Evolutionary conservation across 1,140 invertebrate species (phyloP).

Genomic region (Leptinotarsa lineolata): DNA sequence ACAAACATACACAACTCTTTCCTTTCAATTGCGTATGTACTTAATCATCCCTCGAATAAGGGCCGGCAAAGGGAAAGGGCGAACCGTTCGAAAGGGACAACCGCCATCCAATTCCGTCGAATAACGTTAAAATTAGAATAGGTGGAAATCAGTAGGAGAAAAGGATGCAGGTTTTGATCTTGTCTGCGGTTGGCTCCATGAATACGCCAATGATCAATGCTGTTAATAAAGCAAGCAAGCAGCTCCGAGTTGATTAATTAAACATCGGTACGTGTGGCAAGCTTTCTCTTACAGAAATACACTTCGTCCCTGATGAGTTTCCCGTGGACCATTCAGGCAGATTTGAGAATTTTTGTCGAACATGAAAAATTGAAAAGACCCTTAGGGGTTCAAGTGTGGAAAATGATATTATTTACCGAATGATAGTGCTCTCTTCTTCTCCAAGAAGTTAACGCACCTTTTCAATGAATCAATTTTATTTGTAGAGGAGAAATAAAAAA

Average conservation of each 20-base stretch:
- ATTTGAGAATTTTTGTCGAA: no score
- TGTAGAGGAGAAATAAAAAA: no score
- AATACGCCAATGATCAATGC: slow-evolving; percentile 55
- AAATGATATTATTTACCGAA: no score
- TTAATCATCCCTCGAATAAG: not conserved
- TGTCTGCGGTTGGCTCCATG: slow-evolving; percentile 50
- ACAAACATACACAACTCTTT: not conserved
- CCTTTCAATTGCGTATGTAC: not conserved
- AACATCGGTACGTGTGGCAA: slow-evolving; percentile 50
- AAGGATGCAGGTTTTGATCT: slow-evolving; percentile 51
- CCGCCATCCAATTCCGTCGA: slow-evolving; percentile 7
- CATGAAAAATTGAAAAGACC: no score
- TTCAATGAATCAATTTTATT: no score
- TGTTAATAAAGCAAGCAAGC: slow-evolving; percentile 54
- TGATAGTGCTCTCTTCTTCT: no score
- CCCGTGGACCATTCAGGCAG: not conserved
- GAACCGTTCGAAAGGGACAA: not conserved
- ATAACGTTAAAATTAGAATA: slow-evolving; percentile 25
- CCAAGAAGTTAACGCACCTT: no score
- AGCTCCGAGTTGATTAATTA: slow-evolving; percentile 55
- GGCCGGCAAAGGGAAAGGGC: not conserved
- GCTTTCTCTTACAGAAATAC: slow-evolving; percentile 41
- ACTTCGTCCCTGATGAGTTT: slow-evolving; percentile 13
- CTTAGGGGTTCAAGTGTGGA: no score
- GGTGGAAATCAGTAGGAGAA: slow-evolving; percentile 61